Evolutionary conservation across 2,113 vertebrate species (phyloP).

Genomic region (Erythrocercus mccallii): DNA sequence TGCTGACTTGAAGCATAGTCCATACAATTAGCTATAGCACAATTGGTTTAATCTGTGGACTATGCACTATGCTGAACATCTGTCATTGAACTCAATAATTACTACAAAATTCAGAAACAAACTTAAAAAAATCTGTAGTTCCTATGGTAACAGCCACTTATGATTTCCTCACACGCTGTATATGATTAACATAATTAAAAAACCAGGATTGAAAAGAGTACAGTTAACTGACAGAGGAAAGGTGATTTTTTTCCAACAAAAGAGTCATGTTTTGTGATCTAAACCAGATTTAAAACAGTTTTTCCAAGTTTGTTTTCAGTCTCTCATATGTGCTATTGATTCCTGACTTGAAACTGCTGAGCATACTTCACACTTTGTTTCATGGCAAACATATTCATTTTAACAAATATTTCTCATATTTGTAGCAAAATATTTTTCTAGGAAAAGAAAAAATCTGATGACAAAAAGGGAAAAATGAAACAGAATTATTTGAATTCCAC

Average conservation of each 20-base stretch:
- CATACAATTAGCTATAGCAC: background rate
- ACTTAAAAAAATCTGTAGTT: background rate
- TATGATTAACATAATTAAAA: background rate
- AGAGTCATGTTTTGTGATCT: background rate
- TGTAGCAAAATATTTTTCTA: background rate
- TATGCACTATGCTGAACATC: background rate
- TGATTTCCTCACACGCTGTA: background rate
- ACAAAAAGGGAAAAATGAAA: background rate
- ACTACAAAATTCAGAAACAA: background rate
- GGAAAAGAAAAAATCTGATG: background rate
- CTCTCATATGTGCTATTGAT: background rate
- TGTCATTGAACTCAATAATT: background rate
- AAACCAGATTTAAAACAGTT: background rate
- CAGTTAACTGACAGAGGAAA: background rate
- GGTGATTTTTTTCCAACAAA: background rate
- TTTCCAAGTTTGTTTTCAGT: background rate
- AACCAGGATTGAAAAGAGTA: background rate
- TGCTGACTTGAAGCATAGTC: background rate
- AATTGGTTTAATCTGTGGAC: background rate
- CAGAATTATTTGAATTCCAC: background rate
- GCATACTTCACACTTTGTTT: background rate
- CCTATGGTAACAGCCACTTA: background rate
- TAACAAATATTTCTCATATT: background rate
- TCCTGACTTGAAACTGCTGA: background rate
- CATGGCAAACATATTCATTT: background rate